Percentiles rank a stretch among this genome's conserved stretches.
Conservation (phyloP, 2,888 invertebrate genomes). For the Thereva unica region DNA sequence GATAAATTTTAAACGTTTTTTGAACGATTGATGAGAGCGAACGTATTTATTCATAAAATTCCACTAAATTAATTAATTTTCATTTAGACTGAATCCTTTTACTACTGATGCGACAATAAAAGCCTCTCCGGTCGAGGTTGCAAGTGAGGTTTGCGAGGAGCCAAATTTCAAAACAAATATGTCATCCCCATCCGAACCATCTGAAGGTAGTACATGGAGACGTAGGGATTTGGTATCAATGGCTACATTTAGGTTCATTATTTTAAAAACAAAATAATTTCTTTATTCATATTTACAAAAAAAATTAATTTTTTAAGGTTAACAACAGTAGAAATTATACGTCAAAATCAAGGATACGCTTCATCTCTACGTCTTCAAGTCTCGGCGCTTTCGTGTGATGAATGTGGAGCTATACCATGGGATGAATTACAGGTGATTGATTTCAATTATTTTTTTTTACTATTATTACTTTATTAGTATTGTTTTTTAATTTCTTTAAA, state of each 20-base stretch:
- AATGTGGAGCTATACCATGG: conserved; percentile 87
- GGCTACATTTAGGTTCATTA: conserved; percentile 56
- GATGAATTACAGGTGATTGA: conserved; percentile 87
- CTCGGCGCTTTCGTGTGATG: conserved; percentile 74
- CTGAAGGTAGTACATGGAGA: conserved; percentile 77
- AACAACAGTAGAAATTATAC: conserved; percentile 73
- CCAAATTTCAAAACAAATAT: conserved; percentile 63
- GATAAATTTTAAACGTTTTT: neutral
- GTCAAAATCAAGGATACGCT: conserved; percentile 70
- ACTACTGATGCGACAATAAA: conserved; percentile 60
- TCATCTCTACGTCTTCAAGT: conserved; percentile 72
- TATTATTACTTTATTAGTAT: conserved; percentile 9
- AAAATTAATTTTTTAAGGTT: conserved; percentile 63
- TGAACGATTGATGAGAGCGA: too few species aligned
- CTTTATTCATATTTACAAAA: conserved; percentile 37
- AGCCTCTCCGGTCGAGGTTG: conserved; percentile 70
- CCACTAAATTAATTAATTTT: too few species aligned
- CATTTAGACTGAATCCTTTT: conserved; percentile 55
- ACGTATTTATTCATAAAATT: too few species aligned
- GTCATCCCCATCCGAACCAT: conserved; percentile 83
- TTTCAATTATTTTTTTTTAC: conserved; percentile 13
- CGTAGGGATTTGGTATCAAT: conserved; percentile 74
- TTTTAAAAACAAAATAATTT: neutral
- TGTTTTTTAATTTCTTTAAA: neutral
- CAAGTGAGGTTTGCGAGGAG: conserved; percentile 82